Percentiles rank a stretch among this genome's conserved stretches.
Evolutionary conservation across 2,113 vertebrate species (phyloP).

Genomic region (Lonchura striata): DNA sequence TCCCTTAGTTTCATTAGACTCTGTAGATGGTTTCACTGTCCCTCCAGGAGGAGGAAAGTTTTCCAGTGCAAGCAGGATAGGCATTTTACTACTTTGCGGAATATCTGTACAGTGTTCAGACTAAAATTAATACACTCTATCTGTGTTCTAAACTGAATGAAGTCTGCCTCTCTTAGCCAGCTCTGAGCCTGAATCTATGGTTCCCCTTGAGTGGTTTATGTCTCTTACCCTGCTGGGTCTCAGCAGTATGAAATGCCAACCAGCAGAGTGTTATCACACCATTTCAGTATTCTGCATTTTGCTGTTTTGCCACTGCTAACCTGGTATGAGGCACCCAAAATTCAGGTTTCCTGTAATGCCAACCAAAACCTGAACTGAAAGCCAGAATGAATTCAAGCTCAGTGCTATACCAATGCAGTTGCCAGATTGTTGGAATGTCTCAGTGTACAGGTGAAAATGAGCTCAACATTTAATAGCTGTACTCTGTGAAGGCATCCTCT

Average conservation of each 20-base stretch:
- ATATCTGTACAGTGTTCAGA: accelerated
- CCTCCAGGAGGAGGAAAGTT: neutral
- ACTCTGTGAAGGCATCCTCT: neutral
- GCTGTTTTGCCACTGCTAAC: neutral
- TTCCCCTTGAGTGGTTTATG: neutral
- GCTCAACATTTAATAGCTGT: neutral
- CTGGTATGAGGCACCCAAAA: neutral
- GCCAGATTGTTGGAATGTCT: neutral
- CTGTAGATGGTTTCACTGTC: neutral
- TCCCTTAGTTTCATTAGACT: neutral
- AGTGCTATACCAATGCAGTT: neutral
- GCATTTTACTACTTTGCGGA: neutral
- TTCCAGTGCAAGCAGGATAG: neutral
- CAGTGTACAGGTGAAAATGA: neutral
- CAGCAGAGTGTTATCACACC: neutral
- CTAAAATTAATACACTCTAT: neutral
- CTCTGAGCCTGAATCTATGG: neutral
- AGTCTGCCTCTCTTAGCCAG: neutral
- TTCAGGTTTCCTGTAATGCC: neutral
- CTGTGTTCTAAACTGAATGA: neutral
- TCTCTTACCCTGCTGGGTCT: neutral
- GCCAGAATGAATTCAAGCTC: neutral
- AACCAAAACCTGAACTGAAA: neutral
- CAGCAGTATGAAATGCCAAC: neutral
- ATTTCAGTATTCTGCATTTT: neutral